Evolutionary conservation across 2,888 invertebrate genomes (phyloP).

Genomic region (Campaea margaritaria): DNA sequence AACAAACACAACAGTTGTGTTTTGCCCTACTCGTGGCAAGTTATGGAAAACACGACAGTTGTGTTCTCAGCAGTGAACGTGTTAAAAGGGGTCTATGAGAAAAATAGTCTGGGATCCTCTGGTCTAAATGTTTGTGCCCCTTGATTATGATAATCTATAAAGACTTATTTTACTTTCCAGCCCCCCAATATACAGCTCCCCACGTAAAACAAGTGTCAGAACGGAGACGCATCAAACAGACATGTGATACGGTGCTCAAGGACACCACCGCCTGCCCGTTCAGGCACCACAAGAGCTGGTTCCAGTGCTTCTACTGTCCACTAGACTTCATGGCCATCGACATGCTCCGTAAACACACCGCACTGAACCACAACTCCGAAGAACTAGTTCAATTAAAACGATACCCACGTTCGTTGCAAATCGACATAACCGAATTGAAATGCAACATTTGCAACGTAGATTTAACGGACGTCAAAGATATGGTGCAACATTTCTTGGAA

Average conservation of each 20-base stretch:
- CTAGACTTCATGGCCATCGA: conserved; percentile 71
- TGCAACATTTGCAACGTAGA: conserved; percentile 63
- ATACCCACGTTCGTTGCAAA: conserved; percentile 72
- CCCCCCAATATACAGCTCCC: background rate
- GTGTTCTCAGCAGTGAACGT: no score
- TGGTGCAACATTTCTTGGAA: conserved; percentile 64
- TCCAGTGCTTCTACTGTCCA: conserved; percentile 75
- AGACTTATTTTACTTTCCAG: background rate
- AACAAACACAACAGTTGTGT: no score
- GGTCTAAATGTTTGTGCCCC: no score
- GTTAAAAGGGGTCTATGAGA: no score
- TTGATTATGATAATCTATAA: background rate
- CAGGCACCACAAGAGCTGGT: conserved; percentile 77
- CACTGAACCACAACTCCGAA: conserved; percentile 50
- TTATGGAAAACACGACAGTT: no score
- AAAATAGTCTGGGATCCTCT: no score
- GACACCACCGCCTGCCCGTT: conserved; percentile 76
- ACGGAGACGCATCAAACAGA: conserved; percentile 64
- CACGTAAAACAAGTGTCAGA: conserved; percentile 65
- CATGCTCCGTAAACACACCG: conserved; percentile 59
- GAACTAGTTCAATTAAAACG: conserved; percentile 71
- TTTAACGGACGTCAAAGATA: conserved; percentile 61
- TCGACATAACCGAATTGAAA: conserved; percentile 72
- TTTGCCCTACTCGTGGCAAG: no score
- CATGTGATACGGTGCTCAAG: conserved; percentile 63